These are phyloP conservation scores for Lasioglossum villosulum DNA, from an alignment of 2,888 invertebrate species.

Conservation along the genomic window DNA sequence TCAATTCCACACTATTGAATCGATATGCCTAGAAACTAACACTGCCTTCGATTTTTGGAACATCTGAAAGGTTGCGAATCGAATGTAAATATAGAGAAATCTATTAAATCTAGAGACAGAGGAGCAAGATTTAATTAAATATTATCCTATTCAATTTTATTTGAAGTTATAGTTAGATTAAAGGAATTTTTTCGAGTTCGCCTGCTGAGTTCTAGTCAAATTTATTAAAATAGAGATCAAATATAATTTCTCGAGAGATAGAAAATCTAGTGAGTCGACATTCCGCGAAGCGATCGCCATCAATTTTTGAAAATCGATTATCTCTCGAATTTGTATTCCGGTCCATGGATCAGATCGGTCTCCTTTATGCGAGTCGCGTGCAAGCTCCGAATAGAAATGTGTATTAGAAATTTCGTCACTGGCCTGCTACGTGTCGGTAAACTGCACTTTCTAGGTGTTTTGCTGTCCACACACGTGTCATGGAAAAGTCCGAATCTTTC, in stretches of 20 bases:
- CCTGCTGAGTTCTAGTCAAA: too few relatives aligned
- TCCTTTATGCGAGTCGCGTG: slow-evolving; percentile 39
- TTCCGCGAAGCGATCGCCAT: not conserved
- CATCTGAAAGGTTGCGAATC: not conserved
- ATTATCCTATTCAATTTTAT: not conserved
- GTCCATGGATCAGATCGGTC: slow-evolving; percentile 3
- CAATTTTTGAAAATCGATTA: not conserved
- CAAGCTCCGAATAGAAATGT: slow-evolving; percentile 20
- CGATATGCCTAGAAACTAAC: not conserved
- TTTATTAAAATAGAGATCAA: too few relatives aligned
- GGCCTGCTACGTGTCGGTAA: slow-evolving; percentile 14
- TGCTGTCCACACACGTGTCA: slow-evolving; percentile 14
- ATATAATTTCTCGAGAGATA: too few relatives aligned
- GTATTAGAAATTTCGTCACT: slow-evolving; percentile 33
- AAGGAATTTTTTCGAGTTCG: too few relatives aligned
- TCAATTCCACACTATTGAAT: not conserved
- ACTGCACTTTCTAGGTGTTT: slow-evolving; percentile 41
- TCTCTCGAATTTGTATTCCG: slow-evolving; percentile 48
- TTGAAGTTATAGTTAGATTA: too few relatives aligned
- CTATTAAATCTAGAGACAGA: not conserved
- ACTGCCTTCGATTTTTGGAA: not conserved
- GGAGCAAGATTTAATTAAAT: too few relatives aligned
- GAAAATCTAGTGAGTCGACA: too few relatives aligned
- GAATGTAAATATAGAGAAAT: not conserved
- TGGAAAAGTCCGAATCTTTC: not conserved